Evolutionary conservation across 2,888 invertebrate species (phyloP).

Genomic region (Epinotia brunnichana): DNA sequence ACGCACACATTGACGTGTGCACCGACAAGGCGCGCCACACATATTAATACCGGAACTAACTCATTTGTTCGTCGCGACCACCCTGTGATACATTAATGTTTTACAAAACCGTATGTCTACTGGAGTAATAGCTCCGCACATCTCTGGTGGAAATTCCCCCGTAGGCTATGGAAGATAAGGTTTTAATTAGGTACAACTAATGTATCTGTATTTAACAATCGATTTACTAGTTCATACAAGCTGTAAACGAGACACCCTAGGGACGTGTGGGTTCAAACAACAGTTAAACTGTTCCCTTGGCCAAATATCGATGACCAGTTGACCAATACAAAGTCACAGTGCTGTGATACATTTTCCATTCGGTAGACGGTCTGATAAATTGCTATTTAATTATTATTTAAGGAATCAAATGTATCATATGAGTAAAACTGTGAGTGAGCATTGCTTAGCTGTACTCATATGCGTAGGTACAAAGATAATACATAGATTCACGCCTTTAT

Average conservation of each 20-base stretch:
- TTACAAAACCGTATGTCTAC: too few species aligned
- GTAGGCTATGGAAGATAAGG: not conserved
- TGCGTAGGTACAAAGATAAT: too few species aligned
- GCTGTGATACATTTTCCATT: not conserved
- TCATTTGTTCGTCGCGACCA: too few species aligned
- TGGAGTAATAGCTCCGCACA: too few species aligned
- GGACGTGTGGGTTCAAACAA: constrained; percentile 13
- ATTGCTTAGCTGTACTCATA: too few species aligned
- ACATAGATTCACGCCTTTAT: too few species aligned
- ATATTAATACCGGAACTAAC: too few species aligned
- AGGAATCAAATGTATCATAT: not conserved
- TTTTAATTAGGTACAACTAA: constrained; percentile 6
- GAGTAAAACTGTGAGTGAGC: too few species aligned
- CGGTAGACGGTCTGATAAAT: not conserved
- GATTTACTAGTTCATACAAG: constrained; percentile 10
- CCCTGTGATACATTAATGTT: too few species aligned
- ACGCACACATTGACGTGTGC: too few species aligned
- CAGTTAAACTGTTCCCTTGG: constrained; percentile 23
- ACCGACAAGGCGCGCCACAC: too few species aligned
- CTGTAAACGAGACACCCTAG: constrained; percentile 1
- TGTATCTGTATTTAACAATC: constrained; percentile 13
- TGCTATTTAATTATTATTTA: not conserved
- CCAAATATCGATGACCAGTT: not conserved
- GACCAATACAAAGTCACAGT: not conserved
- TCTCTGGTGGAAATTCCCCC: too few species aligned